These are phyloP conservation scores for Leucopsar rothschildi DNA, from an alignment of 2,113 vertebrate genomes.

Conservation along the genomic window DNA sequence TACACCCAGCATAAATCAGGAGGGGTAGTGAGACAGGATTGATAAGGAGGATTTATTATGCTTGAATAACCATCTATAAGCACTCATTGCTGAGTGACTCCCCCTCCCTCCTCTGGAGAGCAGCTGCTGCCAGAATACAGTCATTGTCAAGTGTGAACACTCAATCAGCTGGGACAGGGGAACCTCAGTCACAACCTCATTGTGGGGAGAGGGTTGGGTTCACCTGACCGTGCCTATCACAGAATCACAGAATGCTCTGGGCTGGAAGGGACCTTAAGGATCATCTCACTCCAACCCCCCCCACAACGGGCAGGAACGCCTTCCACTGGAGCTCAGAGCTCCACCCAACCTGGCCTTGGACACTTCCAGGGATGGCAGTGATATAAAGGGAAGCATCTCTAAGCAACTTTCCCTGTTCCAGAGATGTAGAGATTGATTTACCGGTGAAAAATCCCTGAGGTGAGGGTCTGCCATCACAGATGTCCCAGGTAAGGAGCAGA, in stretches of 20 bases:
- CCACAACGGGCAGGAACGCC: background rate
- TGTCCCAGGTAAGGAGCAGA: background rate
- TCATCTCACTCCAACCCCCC: background rate
- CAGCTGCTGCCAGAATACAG: background rate
- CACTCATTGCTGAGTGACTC: background rate
- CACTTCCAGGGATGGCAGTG: background rate
- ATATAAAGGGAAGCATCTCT: background rate
- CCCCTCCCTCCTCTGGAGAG: background rate
- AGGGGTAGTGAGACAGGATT: background rate
- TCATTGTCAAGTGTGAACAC: background rate
- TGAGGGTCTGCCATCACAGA: background rate
- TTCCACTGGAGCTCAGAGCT: background rate
- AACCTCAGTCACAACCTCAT: background rate
- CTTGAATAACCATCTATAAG: background rate
- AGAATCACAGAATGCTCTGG: background rate
- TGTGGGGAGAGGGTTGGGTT: background rate
- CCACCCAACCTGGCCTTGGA: background rate
- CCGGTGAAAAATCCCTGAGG: background rate
- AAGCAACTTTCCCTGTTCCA: rapidly evolving
- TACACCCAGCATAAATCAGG: background rate
- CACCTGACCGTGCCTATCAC: background rate
- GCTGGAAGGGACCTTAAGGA: background rate
- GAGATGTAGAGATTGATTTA: background rate
- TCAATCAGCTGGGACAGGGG: background rate
- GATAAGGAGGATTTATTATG: slow-evolving; percentile 7